Evolutionary conservation across 2,113 vertebrate genomes (phyloP).

Genomic region (Elephantulus edwardii): DNA sequence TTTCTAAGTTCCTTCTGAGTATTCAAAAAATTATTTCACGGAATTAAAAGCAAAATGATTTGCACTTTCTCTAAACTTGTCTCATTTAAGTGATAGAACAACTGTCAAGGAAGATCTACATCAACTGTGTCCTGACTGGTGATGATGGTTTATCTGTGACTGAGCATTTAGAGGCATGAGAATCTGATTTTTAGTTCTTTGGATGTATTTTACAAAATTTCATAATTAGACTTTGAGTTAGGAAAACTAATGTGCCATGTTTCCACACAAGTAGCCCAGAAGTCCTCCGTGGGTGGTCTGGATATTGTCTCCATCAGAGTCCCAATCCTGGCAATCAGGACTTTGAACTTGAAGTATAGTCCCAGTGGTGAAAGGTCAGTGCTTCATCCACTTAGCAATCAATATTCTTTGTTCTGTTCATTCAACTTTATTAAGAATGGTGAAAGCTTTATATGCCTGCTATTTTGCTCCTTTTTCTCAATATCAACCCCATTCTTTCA

Average conservation of each 20-base stretch:
- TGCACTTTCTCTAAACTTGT: conserved; percentile 74
- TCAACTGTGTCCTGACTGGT: conserved; percentile 51
- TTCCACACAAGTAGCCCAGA: background rate
- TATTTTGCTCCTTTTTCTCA: background rate
- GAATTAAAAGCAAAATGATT: conserved; percentile 74
- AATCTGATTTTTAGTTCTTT: background rate
- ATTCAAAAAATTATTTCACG: conserved; percentile 67
- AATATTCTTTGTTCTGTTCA: conserved; percentile 3
- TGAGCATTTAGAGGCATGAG: conserved; percentile 22
- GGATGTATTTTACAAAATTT: conserved; percentile 17
- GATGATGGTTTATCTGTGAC: conserved; percentile 58
- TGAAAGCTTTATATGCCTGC: background rate
- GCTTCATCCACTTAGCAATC: conserved; percentile 17
- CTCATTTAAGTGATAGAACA: conserved; percentile 78
- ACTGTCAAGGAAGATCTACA: conserved; percentile 66
- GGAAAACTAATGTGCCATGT: conserved; percentile 23
- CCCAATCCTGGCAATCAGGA: background rate
- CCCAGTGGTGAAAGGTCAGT: conserved; percentile 55
- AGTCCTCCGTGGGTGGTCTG: background rate
- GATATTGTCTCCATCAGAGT: background rate
- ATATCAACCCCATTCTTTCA: background rate
- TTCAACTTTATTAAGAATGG: conserved; percentile 11
- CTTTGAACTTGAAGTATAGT: conserved; percentile 42
- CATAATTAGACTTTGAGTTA: background rate
- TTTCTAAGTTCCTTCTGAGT: conserved; percentile 75